Base-by-base conservation (phyloP, 2,888 invertebrate genomes). In the Campoplex nolae region DNA sequence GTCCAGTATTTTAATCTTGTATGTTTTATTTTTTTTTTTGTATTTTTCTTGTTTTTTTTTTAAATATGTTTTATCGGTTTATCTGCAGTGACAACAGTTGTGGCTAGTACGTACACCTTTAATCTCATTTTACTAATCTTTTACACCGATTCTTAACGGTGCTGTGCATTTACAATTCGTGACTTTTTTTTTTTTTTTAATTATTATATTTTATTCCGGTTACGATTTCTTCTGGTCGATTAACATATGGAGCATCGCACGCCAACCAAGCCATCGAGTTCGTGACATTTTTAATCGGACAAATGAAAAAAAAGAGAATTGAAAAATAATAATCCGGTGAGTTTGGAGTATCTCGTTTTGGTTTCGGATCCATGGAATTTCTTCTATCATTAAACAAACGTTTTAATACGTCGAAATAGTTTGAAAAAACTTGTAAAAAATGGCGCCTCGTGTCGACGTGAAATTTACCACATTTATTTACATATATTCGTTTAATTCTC, bases 21-120 rank as follows among this genome's bases (percentile, higher is more conserved):
- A 89, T 91, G 89, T 88, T 88, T 90, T 91, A 87, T 62, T 23
- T 48, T 77, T 48, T 77, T 38, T 38, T 38, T 38, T 38, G 38
- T 38, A 23, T 38, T 38, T 38, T 38, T 38, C 6, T 91, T 89
- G 88, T 88, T 90, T 91, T 88, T 75, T 23, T 48, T 77, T 71
- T 56, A 62, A 58, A 89, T 91, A 89, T 90, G 88, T 86, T 89
- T 89, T 91, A 89, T 89, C 85, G 87, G 85, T 89, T 85, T 88
- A 81, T 89, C 90, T 90, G 90, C 89, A 90, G 90, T 92, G 92
- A 93, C 91, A 92, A 93, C 92, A 92, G 90, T 92, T 91, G 92
- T 92, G 91, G 93, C 91, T 93, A 92, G 90, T 92, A 92, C 90
- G 90, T 90, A 90, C 89, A 90, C 73, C 78, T 83, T 88, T 56